A percentile compares a stretch with the other conserved stretches of the same genome.
phyloP scores from a whole-genome alignment of 2,888 invertebrate genomes.

The Cephonodes hylas region DNA sequence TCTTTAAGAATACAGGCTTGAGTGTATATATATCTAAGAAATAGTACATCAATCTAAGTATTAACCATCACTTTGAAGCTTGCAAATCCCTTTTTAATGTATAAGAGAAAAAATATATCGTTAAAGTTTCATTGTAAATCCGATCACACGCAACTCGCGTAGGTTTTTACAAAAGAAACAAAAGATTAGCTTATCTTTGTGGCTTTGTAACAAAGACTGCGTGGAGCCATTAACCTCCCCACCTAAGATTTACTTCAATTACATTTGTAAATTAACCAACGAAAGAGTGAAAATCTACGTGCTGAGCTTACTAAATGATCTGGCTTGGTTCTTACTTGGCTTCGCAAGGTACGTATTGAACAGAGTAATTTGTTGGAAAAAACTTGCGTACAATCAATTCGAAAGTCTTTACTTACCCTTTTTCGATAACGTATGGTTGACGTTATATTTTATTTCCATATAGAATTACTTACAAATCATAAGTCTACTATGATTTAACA shows the following conservation, averaged over 20 bases:
- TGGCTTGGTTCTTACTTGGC: not conserved
- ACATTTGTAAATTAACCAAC: slow-evolving; percentile 39
- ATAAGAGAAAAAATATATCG: slow-evolving; percentile 3
- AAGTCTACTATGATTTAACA: too few species aligned
- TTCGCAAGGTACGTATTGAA: not conserved
- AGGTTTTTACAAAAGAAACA: slow-evolving; percentile 5
- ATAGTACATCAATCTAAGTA: too few species aligned
- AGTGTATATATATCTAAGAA: too few species aligned
- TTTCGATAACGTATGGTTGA: too few species aligned
- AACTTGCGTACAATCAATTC: too few species aligned
- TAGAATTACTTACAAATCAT: too few species aligned
- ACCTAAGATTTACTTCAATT: slow-evolving; percentile 32
- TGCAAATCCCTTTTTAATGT: slow-evolving; percentile 1
- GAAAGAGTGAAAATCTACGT: slow-evolving; percentile 33
- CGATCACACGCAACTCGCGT: slow-evolving; percentile 1
- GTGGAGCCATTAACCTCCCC: slow-evolving; percentile 7
- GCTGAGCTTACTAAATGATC: slow-evolving; percentile 18
- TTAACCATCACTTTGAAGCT: not conserved
- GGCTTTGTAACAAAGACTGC: slow-evolving; percentile 7
- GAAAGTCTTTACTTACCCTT: too few species aligned
- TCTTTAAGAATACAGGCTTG: too few species aligned
- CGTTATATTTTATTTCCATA: too few species aligned
- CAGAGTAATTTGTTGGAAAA: not conserved
- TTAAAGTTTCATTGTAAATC: slow-evolving; percentile 10
- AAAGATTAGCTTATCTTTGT: slow-evolving; percentile 10